These are phyloP conservation scores for Alligator sinensis DNA, from an alignment of 2,113 vertebrate species.

Conservation along the genomic window DNA sequence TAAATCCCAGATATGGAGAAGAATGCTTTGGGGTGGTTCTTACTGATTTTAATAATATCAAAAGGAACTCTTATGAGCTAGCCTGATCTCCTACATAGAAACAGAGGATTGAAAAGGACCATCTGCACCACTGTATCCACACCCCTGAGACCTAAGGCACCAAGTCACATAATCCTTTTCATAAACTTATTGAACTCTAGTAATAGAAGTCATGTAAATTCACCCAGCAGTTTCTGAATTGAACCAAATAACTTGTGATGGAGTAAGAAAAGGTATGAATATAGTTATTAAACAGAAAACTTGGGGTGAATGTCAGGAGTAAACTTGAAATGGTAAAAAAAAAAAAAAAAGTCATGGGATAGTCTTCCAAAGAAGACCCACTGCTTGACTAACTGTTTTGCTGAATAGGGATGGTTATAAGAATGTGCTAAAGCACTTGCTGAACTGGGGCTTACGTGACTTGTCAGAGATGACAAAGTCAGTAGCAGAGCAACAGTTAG, in stretches of 20 bases:
- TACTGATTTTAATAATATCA: not conserved
- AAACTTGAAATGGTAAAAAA: not conserved
- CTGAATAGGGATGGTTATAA: not conserved
- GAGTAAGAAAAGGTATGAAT: constrained; percentile 7
- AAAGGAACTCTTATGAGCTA: not conserved
- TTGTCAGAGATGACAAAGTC: not conserved
- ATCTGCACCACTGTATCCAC: not conserved
- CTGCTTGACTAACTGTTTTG: not conserved
- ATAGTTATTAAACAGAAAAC: constrained; percentile 35
- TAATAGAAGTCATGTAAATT: not conserved
- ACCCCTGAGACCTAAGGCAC: not conserved
- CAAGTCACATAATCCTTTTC: not conserved
- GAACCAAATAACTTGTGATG: not conserved
- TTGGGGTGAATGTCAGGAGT: not conserved
- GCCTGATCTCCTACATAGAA: not conserved
- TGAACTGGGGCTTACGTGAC: not conserved
- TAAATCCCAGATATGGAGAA: not conserved
- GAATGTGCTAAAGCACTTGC: not conserved
- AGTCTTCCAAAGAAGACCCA: not conserved
- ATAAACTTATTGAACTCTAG: not conserved
- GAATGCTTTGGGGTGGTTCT: not conserved
- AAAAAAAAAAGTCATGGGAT: not conserved
- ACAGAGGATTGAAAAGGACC: not conserved
- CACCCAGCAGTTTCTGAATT: not conserved
- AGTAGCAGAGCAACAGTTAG: not conserved